A percentile compares a stretch with the other conserved stretches of the same genome.
phyloP scores from a whole-genome alignment of 2,888 invertebrate species.

The Standfussiana lucernea region DNA sequence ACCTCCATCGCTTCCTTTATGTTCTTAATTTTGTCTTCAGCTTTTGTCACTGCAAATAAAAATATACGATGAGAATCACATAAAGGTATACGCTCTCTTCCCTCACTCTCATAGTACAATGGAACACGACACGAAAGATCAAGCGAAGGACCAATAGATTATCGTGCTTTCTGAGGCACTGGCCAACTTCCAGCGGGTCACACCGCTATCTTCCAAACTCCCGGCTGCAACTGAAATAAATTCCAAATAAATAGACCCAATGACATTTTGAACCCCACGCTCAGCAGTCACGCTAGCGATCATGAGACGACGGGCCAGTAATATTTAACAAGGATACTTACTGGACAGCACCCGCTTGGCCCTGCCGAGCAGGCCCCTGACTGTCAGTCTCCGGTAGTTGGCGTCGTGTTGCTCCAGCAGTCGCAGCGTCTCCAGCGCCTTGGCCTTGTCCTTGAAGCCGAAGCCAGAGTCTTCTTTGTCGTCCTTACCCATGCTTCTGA shows the following conservation, averaged over 20 bases:
- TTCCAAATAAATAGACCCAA: neutral
- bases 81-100: neutral
- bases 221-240: neutral
- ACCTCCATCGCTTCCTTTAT: constrained; percentile 93
- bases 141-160: neutral
- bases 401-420: constrained; percentile 92
- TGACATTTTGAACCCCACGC: neutral
- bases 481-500: constrained; percentile 85
- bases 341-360: constrained; percentile 78
- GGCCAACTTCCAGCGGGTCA: neutral
- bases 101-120: neutral
- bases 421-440: constrained; percentile 92
- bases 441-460: constrained; percentile 93
- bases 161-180: neutral
- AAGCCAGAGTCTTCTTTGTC: constrained; percentile 92
- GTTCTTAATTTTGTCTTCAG: constrained; percentile 93
- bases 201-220: neutral
- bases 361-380: constrained; percentile 88
- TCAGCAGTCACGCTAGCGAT: too few relatives aligned
- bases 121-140: neutral
- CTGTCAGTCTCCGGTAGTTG: constrained; percentile 92
- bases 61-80: neutral
- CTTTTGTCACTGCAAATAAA: constrained; percentile 91
- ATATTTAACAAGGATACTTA: constrained; percentile 59
- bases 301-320: neutral